Percentiles rank a stretch among this genome's conserved stretches.
phyloP scores from a whole-genome alignment of 2,888 invertebrate genomes.

The Diaprepes abbreviatus region DNA sequence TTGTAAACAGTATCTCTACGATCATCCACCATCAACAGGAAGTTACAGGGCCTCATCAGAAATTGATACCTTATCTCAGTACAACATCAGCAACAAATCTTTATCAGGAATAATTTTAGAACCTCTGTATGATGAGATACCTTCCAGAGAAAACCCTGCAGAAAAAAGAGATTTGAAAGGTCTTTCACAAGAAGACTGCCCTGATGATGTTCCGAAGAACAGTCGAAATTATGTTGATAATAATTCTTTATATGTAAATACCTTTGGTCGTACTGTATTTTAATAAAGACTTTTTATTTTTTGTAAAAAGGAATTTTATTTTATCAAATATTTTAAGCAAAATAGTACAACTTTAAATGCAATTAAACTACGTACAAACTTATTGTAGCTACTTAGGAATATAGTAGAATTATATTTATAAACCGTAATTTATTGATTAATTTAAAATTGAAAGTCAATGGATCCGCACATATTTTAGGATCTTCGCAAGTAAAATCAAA shows the following conservation, averaged over 20 bases:
- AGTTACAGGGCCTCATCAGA: constrained; percentile 62
- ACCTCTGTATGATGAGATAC: constrained; percentile 79
- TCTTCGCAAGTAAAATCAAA: too few species aligned
- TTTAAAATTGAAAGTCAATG: too few species aligned
- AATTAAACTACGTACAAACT: too few species aligned
- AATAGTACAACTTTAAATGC: too few species aligned
- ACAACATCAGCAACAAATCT: constrained; percentile 49
- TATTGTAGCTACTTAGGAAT: too few species aligned
- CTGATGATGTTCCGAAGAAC: constrained; percentile 34
- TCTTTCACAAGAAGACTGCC: background rate
- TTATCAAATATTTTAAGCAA: too few species aligned
- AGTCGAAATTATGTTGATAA: constrained; percentile 42
- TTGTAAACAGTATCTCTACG: constrained; percentile 75
- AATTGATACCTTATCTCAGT: constrained; percentile 62
- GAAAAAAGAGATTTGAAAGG: background rate
- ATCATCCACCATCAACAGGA: constrained; percentile 69
- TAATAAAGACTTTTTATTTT: constrained; percentile 37
- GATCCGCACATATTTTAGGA: too few species aligned
- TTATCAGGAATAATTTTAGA: constrained; percentile 62
- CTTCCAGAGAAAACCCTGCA: constrained; percentile 58
- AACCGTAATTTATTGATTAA: too few species aligned
- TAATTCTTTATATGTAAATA: constrained; percentile 57
- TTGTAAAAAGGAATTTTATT: too few species aligned
- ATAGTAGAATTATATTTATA: too few species aligned
- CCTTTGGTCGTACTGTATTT: constrained; percentile 56